Conservation (phyloP, 2,113 vertebrate species). For the Uria lomvia region DNA sequence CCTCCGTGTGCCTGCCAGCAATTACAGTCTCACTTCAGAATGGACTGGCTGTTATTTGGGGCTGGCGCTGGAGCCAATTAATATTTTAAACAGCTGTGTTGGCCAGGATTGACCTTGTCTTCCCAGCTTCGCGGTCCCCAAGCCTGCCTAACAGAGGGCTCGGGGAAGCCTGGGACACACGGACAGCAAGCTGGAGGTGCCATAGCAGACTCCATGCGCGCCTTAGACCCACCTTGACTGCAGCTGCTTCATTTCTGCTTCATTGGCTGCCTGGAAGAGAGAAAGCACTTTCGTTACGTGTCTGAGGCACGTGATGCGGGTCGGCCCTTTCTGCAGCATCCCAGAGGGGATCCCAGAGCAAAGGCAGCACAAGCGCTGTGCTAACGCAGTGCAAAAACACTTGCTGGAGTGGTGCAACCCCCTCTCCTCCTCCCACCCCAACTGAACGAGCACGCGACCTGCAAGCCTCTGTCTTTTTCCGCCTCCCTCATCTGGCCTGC, state of each 20-base stretch:
- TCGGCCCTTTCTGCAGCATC: not conserved
- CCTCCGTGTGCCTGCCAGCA: not conserved
- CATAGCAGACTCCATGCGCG: not conserved
- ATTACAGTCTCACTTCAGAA: not conserved
- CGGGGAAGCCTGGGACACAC: not conserved
- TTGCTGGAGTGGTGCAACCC: not conserved
- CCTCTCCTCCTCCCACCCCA: not conserved
- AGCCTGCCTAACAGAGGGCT: not conserved
- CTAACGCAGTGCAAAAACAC: not conserved
- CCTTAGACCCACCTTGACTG: constrained; percentile 75
- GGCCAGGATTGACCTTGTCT: not conserved
- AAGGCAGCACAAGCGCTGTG: not conserved
- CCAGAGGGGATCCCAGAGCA: not conserved
- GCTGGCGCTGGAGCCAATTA: not conserved
- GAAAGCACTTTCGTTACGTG: not conserved
- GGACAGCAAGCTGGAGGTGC: not conserved
- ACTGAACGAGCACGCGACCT: constrained; percentile 59
- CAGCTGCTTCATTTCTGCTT: constrained; percentile 75
- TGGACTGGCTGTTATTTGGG: not conserved
- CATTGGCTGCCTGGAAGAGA: constrained; percentile 68
- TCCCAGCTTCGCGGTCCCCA: not conserved
- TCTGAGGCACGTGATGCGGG: not conserved
- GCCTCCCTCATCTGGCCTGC: constrained; percentile 75
- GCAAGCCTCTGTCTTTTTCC: constrained; percentile 61
- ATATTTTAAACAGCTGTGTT: not conserved